These are phyloP conservation scores for Pachypanchax playfairii DNA, from an alignment of 2,113 vertebrate genomes.

Conservation along the genomic window DNA sequence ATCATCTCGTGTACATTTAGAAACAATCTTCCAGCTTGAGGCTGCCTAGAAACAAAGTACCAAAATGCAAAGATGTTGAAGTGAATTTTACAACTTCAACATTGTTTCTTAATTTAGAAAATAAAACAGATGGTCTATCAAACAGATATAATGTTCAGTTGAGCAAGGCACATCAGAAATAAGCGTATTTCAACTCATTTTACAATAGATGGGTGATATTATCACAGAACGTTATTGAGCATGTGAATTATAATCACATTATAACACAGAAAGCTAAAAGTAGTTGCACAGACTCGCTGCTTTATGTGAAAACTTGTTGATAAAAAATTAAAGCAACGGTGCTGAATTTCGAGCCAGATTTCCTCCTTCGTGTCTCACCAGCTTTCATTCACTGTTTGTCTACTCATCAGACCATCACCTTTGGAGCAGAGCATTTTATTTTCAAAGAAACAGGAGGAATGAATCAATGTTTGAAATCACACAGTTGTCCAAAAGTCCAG, in stretches of 20 bases:
- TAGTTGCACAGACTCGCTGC: conserved; percentile 22
- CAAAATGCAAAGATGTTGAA: conserved; percentile 15
- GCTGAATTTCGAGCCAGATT: conserved; percentile 30
- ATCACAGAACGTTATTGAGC: conserved; percentile 21
- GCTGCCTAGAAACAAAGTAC: conserved; percentile 9
- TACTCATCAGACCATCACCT: conserved; percentile 3
- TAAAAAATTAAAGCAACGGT: conserved; percentile 18
- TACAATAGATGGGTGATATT: conserved; percentile 12
- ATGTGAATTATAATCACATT: conserved; percentile 37
- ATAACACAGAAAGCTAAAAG: conserved; percentile 19
- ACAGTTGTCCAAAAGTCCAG: conserved; percentile 18
- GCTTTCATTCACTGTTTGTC: not conserved
- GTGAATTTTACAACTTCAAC: conserved; percentile 14
- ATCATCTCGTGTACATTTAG: not conserved
- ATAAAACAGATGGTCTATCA: conserved; percentile 12
- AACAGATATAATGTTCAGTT: not conserved
- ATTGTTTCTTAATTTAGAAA: conserved; percentile 23
- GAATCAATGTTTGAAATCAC: conserved; percentile 46
- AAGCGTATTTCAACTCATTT: conserved; percentile 3
- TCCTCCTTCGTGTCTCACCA: conserved; percentile 20
- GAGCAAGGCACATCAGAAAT: not conserved
- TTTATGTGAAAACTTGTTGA: conserved; percentile 25
- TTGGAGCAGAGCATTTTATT: not conserved
- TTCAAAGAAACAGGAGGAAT: conserved; percentile 9
- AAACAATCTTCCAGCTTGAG: conserved; percentile 6